Percentiles rank a stretch among this genome's conserved stretches.
phyloP scores from a whole-genome alignment of 2,888 invertebrate genomes.

The Phortica okadai region DNA sequence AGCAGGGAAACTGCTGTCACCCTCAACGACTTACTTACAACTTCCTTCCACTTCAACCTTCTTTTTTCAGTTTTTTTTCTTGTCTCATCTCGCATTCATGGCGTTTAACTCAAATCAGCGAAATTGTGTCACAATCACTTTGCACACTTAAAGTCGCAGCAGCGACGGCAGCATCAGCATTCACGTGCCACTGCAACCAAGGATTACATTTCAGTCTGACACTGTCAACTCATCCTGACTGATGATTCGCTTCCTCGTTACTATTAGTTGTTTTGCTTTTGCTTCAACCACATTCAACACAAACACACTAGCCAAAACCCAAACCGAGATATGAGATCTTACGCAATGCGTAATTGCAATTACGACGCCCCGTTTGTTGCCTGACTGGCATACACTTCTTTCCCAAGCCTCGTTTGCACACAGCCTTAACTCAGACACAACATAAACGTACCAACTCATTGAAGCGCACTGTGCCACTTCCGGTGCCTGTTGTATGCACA shows the following conservation, averaged over 20 bases:
- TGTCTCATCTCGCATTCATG: neutral
- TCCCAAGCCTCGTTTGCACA: neutral
- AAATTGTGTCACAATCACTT: slow-evolving; percentile 75
- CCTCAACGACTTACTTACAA: neutral
- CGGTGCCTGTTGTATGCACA: neutral
- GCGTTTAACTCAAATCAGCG: slow-evolving; percentile 7
- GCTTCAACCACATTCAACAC: neutral
- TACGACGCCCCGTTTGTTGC: slow-evolving; percentile 53
- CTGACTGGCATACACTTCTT: neutral
- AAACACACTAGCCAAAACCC: neutral
- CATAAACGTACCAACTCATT: neutral
- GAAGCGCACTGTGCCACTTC: slow-evolving; percentile 27
- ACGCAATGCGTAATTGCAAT: slow-evolving; percentile 67
- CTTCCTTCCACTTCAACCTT: neutral
- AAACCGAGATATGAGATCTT: neutral
- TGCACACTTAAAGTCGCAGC: slow-evolving; percentile 62
- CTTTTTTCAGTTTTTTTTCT: neutral
- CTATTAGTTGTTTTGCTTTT: neutral
- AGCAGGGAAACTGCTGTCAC: too few species aligned
- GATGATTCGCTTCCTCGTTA: neutral
- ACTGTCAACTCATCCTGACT: neutral
- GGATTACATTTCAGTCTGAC: neutral
- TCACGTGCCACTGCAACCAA: neutral
- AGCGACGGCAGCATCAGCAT: neutral
- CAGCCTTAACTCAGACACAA: neutral